Base-by-base conservation (phyloP, 1,140 invertebrate species). In the Meteorus sp. region DNA sequence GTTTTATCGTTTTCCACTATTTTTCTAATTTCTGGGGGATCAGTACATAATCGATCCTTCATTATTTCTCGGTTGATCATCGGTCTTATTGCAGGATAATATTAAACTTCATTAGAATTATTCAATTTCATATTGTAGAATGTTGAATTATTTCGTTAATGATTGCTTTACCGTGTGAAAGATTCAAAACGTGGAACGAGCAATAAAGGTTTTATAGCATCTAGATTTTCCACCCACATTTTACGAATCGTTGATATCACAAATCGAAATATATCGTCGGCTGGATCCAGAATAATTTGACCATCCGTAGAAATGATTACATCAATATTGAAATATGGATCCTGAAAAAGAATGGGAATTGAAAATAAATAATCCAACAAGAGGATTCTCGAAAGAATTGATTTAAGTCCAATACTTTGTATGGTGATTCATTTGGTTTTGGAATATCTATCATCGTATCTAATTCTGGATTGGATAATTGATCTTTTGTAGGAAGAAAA, bases 51-150 rank as follows among this genome's bases (percentile, higher is more conserved):
- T 68, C 86, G 84, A 43, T 88, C 83, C 65, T 90, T 57, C n/a
- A 19, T 85, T 68, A 85, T 81, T 72, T 88, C 88, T 15, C 85
- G 85, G 81, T 91, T 89, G 43, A 92, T 87, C 13, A 88, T 84
- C 0, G 90, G 89, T 59, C 90, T 90, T 45, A 76, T 79, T 63
- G 45, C 39, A 44, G 29, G 57, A 58, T 35, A 58, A 19, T 43
- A 15, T 54, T 6, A 33, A n/a, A n/a, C n/a, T n/a, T n/a, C n/a
- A n/a, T n/a, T n/a, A n/a, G n/a, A n/a, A n/a, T n/a, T n/a, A n/a
- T n/a, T 13, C 23, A 31, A 51, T 56, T 37, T 45, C 78, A 67
- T 15, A 79, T 65, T 62, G 4, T 35, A 59, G 53, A 27, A 25
- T 6, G 8, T 19, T 27, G 29, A 50, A 13, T 44, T 8, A 7